phyloP scores from a whole-genome alignment of 2,888 invertebrate species.

The Lasioglossum malachurum region DNA sequence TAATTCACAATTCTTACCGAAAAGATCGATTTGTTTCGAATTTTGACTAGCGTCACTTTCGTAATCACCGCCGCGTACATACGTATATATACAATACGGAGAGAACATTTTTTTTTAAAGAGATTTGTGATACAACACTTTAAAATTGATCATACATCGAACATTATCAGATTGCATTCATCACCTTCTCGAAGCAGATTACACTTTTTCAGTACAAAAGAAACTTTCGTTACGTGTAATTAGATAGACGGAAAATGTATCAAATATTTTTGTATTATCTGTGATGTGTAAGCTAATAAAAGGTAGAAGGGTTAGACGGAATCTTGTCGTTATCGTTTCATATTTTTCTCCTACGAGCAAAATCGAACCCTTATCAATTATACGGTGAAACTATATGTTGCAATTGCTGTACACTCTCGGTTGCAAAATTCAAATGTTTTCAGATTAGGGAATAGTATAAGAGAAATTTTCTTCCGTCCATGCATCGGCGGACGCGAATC shows the following conservation, averaged over 20 bases:
- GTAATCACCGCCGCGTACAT: not conserved
- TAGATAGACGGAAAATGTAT: constrained; percentile 10
- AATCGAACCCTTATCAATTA: not conserved
- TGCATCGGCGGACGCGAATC: not conserved
- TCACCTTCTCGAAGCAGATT: not conserved
- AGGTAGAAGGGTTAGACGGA: constrained; percentile 7
- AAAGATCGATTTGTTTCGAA: not conserved
- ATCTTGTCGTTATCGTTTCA: not conserved
- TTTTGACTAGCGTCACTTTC: not conserved
- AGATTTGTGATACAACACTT: constrained; percentile 12
- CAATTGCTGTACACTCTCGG: not conserved
- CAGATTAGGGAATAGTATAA: not conserved
- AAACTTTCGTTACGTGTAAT: constrained; percentile 11
- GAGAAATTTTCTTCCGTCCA: not conserved
- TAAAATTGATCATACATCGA: constrained; percentile 11
- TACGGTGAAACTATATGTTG: not conserved
- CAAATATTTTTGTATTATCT: constrained; percentile 15
- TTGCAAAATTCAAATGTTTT: not conserved
- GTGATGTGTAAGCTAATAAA: constrained; percentile 13
- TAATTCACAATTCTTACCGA: not conserved
- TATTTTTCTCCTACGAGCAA: not conserved
- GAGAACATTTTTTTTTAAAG: not conserved
- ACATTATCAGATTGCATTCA: constrained; percentile 8
- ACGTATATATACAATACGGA: not conserved
- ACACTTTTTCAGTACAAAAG: constrained; percentile 11